phyloP scores from a whole-genome alignment of 2,113 vertebrate genomes.

The Sapayoa aenigma region DNA sequence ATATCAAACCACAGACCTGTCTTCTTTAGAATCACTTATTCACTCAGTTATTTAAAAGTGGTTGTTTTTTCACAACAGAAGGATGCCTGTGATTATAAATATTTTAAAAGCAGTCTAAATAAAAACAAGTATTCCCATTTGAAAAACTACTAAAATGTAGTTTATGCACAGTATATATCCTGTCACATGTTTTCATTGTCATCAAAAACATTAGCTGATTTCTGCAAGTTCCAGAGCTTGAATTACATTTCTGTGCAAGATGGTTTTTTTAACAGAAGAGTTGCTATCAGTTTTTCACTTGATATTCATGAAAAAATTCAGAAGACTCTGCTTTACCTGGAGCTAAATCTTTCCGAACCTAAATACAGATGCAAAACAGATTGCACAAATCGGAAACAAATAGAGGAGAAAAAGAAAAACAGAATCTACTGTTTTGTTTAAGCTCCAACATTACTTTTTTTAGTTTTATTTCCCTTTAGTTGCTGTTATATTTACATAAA shows the following conservation, averaged over 20 bases:
- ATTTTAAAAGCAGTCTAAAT: background rate
- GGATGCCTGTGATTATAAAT: background rate
- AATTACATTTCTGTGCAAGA: background rate
- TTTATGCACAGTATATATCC: background rate
- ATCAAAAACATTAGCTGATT: background rate
- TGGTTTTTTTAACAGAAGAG: background rate
- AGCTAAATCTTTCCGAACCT: background rate
- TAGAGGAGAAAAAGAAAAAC: background rate
- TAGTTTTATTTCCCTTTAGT: background rate
- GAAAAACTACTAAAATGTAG: background rate
- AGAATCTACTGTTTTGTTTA: background rate
- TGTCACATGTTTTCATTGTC: background rate
- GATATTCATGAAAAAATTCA: background rate
- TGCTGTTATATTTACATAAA: background rate
- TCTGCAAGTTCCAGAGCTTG: background rate
- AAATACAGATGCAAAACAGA: background rate
- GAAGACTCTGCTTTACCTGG: background rate
- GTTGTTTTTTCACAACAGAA: background rate
- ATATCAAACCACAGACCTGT: background rate
- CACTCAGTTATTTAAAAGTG: background rate
- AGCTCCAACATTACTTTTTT: background rate
- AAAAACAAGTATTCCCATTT: background rate
- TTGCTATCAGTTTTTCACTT: background rate
- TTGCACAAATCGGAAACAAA: background rate
- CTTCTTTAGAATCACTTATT: background rate